A percentile compares a stretch with the other conserved stretches of the same genome.
Conservation (phyloP, 2,888 invertebrate genomes). For the Esperia sulphurella region DNA sequence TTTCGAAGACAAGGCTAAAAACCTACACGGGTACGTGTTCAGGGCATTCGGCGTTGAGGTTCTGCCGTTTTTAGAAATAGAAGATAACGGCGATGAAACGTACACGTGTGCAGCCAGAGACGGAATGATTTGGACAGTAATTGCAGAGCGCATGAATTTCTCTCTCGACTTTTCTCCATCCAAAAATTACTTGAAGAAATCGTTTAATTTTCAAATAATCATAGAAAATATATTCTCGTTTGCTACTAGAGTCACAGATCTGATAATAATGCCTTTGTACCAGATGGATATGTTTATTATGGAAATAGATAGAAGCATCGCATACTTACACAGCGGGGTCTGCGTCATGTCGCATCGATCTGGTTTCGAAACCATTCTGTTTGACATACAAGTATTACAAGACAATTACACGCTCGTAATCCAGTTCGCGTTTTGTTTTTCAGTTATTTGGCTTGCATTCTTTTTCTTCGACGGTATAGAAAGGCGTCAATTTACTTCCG, state of each 20-base stretch:
- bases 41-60: conserved; percentile 38
- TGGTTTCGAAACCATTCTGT: conserved; percentile 51
- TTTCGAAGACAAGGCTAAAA: conserved; percentile 48
- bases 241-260: conserved; percentile 50
- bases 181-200: conserved; percentile 30
- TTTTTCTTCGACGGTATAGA: conserved; percentile 43
- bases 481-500: conserved; percentile 29
- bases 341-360: conserved; percentile 59
- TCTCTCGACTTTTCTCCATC: conserved; percentile 44
- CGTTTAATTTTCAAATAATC: conserved; percentile 47
- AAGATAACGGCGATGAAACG: conserved; percentile 33
- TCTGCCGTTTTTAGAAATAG: conserved; percentile 44
- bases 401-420: conserved; percentile 31
- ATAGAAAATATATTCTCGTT: conserved; percentile 49
- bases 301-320: conserved; percentile 50
- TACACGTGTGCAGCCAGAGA: conserved; percentile 46
- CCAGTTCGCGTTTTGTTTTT: conserved; percentile 38
- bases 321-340: conserved; percentile 58
- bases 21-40: conserved; percentile 49
- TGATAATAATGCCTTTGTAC: conserved; percentile 56
- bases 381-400: conserved; percentile 41
- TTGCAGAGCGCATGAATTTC: conserved; percentile 56
- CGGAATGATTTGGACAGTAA: conserved; percentile 55
- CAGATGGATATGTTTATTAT: conserved; percentile 56
- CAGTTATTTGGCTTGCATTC: conserved; percentile 57